These are phyloP conservation scores for Conus ventricosus DNA, from an alignment of 1,140 invertebrate genomes.

Conservation along the genomic window DNA sequence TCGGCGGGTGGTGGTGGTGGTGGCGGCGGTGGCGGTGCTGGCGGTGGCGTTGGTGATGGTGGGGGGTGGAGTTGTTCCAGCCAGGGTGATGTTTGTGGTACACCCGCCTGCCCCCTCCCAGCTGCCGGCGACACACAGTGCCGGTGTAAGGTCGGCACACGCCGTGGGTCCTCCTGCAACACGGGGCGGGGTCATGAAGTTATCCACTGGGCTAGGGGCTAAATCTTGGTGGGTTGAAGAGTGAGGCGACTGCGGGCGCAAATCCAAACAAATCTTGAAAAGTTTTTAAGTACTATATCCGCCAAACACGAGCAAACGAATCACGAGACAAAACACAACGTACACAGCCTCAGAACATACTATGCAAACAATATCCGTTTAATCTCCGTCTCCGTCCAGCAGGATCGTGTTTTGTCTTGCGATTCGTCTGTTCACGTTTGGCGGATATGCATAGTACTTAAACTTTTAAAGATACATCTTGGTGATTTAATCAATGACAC, in stretches of 20 bases:
- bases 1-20: constrained; percentile 86
- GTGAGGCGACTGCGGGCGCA: neutral
- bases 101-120: constrained; percentile 68
- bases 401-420: no score
- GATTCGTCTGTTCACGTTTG: no score
- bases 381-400: neutral
- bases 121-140: constrained; percentile 88
- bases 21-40: neutral
- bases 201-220: constrained; percentile 37
- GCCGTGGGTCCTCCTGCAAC: constrained; percentile 69
- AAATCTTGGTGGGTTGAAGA: neutral
- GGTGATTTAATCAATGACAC: no score
- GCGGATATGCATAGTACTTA: no score
- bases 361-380: neutral
- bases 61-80: neutral
- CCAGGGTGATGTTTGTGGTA: constrained; percentile 56
- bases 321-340: neutral
- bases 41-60: neutral
- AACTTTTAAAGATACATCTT: no score
- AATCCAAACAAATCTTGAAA: neutral
- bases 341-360: neutral
- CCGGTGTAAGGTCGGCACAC: constrained; percentile 93
- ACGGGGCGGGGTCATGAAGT: no score
- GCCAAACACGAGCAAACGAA: neutral
- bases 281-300: no score